Base-by-base conservation (phyloP, 1,140 invertebrate genomes). In the Atopsyche davidsoni region DNA sequence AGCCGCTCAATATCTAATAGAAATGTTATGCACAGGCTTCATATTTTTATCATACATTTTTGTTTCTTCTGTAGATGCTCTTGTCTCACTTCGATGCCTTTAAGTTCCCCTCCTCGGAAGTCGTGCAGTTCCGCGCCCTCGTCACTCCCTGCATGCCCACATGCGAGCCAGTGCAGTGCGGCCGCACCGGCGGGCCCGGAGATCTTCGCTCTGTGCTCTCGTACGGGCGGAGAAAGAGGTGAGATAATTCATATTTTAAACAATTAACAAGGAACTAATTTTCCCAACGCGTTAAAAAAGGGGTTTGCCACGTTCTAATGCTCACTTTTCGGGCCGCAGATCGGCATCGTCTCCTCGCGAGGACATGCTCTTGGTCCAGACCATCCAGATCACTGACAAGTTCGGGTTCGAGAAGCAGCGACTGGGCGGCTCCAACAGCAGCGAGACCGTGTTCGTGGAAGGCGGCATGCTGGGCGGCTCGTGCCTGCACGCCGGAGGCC, bases 21-120 rank as follows among this genome's bases (percentile, higher is more conserved):
- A 28, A 28, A 28, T 28, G 6, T 7, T n/a, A 28, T 7, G 25
- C 25, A n/a, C n/a, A 7, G 25, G n/a, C 6, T 28, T 28, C 16
- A 35, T 35, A 14, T 35, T 10, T 10, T 7, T 35, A 18, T 28
- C 4, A 25, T 28, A 44, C 4, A 16, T 10, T 16, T 39, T 36
- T 2, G 21, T 41, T 47, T 54, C 45, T 53, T 55, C 74, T 77
- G 19, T 79, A 89, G 80, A 83, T 89, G 41, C 73, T 96, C 4
- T 68, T 92, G n/a, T 91, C 90, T 4, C 86, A 91, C 65, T 95
- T 96, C 69, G 92, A 96, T 65, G 92, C 92, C 7, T 96, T 96
- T 80, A 94, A 95, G 67, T 96, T 96, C 75, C 92, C 92, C 1
- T 91, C 90, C 11, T 93, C 90, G 0, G 91, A 94, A 65, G 83